Evolutionary conservation across 2,113 vertebrate species (phyloP), one percentile per base, ranked within the genome.

Genomic region (Diadophis punctatus): DNA sequence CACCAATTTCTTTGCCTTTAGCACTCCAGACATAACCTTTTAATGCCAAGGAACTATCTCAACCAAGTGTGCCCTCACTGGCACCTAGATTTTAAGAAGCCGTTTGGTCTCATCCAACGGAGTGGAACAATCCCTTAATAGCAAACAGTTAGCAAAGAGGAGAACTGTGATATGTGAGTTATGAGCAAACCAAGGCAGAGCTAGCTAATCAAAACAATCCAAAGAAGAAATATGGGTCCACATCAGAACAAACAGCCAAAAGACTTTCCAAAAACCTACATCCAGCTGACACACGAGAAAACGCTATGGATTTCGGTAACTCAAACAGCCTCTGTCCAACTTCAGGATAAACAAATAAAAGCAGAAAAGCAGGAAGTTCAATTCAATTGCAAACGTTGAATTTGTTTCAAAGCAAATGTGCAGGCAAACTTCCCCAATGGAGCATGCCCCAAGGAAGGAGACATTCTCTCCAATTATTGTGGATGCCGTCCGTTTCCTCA

Each of bases 291-390:
- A 97, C 97, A 97, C 52, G 18, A 97, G 96, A 98, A 97, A 98
- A 98, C 97, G 98, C 97, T 96, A 97, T 90, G 96, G 97, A 96
- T 95, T 96, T 97, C 98, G 96, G 97, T 98, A 95, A 97, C 98
- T 98, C 97, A 97, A 94, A 95, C 95, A 97, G 68, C 68, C 68
- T 39, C 68, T 3, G 68, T 96, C 97, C 97, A 98, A 98, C 96
- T 97, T 95, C 95, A 95, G 91, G 93, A 46, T 97, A 96, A 96
- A 49, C 43, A 97, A 97, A 84, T 0, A 56, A 25, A 48, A 92
- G 14, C 6, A 49, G 43, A 88, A 88, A 0, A 51, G 16, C 87
- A 63, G 90, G 91, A 74, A 88, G 43, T 74, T 68, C 52, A 58
- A 22, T 18, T 8, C 52, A 58, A 22, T 18, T 8, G 43, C 51